A percentile compares a stretch with the other conserved stretches of the same genome.
Conservation (phyloP, 2,888 invertebrate species). For the Cheilosia scutellata region DNA sequence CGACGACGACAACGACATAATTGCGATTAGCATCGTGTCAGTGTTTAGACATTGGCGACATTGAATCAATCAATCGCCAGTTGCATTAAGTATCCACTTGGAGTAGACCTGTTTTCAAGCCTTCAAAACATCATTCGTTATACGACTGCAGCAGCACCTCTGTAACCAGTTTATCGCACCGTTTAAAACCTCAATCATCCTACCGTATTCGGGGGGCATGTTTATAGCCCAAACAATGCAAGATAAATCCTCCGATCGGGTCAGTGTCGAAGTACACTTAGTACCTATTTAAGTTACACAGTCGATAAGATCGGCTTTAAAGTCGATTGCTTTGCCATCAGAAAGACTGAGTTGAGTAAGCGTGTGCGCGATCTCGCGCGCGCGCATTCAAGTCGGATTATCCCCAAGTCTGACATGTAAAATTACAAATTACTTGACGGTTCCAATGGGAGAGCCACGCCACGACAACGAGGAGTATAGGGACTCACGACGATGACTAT, state of each 20-base stretch:
- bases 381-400: conserved; percentile 73
- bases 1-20: conserved; percentile 65
- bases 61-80: conserved; percentile 72
- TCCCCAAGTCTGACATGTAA: conserved; percentile 73
- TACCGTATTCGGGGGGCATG: conserved; percentile 48
- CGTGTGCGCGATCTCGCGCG: conserved; percentile 51
- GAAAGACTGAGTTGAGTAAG: conserved; percentile 15
- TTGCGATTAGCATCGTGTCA: conserved; percentile 75
- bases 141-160: neutral
- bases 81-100: conserved; percentile 26
- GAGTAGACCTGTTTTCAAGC: conserved; percentile 51
- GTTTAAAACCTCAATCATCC: conserved; percentile 46
- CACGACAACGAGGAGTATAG: conserved; percentile 31
- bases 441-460: conserved; percentile 54
- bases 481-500: conserved; percentile 45
- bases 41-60: conserved; percentile 74
- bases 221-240: conserved; percentile 60
- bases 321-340: conserved; percentile 37
- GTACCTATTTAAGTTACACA: conserved; percentile 75
- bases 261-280: conserved; percentile 75
- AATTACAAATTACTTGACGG: conserved; percentile 76
- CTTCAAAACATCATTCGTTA: conserved; percentile 4
- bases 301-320: conserved; percentile 69
- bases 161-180: conserved; percentile 21
- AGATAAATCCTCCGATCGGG: conserved; percentile 73